Base-by-base conservation (phyloP, 2,888 invertebrate species). In the Heliconius hortense region DNA sequence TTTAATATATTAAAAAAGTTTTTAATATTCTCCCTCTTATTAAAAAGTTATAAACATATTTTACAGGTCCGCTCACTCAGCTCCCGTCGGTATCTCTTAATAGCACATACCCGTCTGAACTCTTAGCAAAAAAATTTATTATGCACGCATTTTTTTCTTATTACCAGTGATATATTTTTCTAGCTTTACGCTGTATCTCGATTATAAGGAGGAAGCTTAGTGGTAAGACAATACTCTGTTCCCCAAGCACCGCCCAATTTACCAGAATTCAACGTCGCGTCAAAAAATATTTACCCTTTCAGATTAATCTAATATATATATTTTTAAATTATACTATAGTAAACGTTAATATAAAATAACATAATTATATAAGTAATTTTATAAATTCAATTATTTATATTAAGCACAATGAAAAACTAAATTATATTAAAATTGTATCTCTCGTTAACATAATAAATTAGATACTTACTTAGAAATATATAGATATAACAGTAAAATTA, bases 61-160 rank as follows among this genome's bases (percentile, higher is more conserved):
- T 48, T 53, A 21, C 28, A 48, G 53, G 15, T 11, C 8, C 18
- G 28, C 10, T 21, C 18, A 18, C 48, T 28, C 21, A 21, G 28
- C 53, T 69, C 31, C 69, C 69, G 69, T 69, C 56, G 69, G 69
- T 56, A 69, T 69, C 21, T 28, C 68, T 56, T 69, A 68, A 68
- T 68, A 53, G 13, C 53, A 35, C 24, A 31, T 56, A 53, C 11
- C 13, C 31, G 18, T 31, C 13, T 53, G 24, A 66, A 24, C 66
- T 66, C n/a, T 24, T 39, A 24, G 66, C 39, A 66, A 66, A 66
- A 64, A 66, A 66, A 24, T 35, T 2, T 15, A 66, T 43, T 15
- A 24, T 66, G 15, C n/a, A 31, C 66, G 8, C 15, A 48, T 48
- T 24, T 15, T n/a, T 35, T 64, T 24, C n/a, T n/a, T 39, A n/a